Evolutionary conservation across 2,797 vertebrate genomes (phyloP).

Genomic region (Falco cherrug): DNA sequence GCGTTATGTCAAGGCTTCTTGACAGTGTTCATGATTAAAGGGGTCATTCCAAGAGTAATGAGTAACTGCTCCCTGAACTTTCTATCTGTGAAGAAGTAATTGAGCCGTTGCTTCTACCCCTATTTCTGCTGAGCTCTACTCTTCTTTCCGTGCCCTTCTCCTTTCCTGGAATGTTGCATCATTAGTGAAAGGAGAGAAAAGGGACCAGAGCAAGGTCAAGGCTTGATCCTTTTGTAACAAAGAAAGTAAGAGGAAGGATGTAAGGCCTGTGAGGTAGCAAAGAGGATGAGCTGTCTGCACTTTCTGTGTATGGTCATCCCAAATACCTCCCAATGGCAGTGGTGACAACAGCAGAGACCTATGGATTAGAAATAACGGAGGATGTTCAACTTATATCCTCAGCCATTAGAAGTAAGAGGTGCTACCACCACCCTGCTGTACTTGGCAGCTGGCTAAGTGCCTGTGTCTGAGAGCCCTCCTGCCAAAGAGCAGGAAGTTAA

Average conservation of each 20-base stretch:
- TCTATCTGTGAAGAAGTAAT: neutral
- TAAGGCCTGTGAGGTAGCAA: neutral
- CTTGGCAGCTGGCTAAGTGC: accelerated
- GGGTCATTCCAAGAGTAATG: neutral
- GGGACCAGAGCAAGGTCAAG: neutral
- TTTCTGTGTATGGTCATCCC: accelerated
- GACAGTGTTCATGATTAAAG: neutral
- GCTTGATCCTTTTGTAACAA: neutral
- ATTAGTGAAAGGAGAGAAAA: neutral
- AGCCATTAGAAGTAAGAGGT: accelerated
- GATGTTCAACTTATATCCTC: neutral
- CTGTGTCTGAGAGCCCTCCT: neutral
- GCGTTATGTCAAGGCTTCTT: neutral
- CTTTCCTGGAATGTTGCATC: neutral
- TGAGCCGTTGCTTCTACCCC: neutral
- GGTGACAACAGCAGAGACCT: neutral
- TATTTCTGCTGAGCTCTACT: neutral
- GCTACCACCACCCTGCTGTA: neutral
- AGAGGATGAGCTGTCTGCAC: neutral
- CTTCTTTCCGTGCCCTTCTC: neutral
- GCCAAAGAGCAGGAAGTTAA: neutral
- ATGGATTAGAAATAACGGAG: accelerated
- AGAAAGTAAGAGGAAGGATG: neutral
- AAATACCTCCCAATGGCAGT: neutral
- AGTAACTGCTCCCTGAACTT: neutral